Percentiles rank a stretch among this genome's conserved stretches.
Evolutionary conservation across 2,797 vertebrate genomes (phyloP).

Genomic region (Lithobates pipiens): DNA sequence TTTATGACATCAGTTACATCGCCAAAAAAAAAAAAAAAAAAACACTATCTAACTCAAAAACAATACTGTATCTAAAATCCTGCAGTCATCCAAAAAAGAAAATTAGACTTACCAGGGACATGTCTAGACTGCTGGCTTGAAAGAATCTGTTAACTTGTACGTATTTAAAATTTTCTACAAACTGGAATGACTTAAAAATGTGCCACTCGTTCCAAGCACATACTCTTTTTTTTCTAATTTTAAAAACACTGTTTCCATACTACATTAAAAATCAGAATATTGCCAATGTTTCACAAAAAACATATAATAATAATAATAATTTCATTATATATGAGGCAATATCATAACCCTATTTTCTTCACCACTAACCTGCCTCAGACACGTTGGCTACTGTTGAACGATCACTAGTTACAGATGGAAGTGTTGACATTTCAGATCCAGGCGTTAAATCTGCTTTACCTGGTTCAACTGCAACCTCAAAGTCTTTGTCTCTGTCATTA

Average conservation of each 20-base stretch:
- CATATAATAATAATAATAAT: constrained; percentile 45
- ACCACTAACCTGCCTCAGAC: constrained; percentile 84
- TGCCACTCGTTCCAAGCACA: constrained; percentile 35
- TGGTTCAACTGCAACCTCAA: constrained; percentile 84
- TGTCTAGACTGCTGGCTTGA: constrained; percentile 44
- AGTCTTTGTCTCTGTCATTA: constrained; percentile 81
- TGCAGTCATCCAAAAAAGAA: constrained; percentile 46
- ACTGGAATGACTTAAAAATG: constrained; percentile 41
- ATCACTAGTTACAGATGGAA: constrained; percentile 73
- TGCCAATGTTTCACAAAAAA: constrained; percentile 51
- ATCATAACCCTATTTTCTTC: constrained; percentile 59
- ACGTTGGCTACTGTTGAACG: constrained; percentile 77
- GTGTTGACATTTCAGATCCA: constrained; percentile 74
- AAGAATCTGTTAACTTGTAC: constrained; percentile 38
- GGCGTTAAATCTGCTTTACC: constrained; percentile 83
- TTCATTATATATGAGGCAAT: constrained; percentile 62
- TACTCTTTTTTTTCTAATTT: constrained; percentile 29
- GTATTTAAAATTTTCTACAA: constrained; percentile 36
- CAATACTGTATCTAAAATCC: constrained; percentile 56
- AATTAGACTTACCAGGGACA: constrained; percentile 56
- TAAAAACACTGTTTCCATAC: constrained; percentile 55
- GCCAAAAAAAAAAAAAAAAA: constrained; percentile 55
- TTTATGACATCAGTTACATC: constrained; percentile 59
- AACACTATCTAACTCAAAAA: constrained; percentile 52
- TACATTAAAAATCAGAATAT: constrained; percentile 54